These are phyloP conservation scores for Eupithecia abbreviata DNA, from an alignment of 2,888 invertebrate genomes.

Conservation along the genomic window DNA sequence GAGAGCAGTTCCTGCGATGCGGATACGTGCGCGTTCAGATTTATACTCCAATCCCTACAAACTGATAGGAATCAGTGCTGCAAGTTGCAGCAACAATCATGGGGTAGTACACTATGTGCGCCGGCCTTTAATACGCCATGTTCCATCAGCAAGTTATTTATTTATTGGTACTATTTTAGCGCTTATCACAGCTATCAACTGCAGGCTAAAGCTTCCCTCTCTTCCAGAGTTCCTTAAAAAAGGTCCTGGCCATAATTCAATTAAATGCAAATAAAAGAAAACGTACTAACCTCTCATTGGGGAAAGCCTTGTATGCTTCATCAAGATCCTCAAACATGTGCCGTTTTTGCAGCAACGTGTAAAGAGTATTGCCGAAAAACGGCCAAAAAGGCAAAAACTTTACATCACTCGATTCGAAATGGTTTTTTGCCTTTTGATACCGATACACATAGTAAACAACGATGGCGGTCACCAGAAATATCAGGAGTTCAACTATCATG, in stretches of 20 bases:
- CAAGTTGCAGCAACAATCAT: too few species aligned
- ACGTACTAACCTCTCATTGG: constrained; percentile 61
- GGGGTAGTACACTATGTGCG: too few species aligned
- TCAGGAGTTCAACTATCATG: not conserved
- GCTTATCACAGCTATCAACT: too few species aligned
- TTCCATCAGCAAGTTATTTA: too few species aligned
- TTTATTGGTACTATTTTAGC: too few species aligned
- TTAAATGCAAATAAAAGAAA: not conserved
- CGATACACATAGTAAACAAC: constrained; percentile 3
- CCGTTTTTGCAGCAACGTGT: constrained; percentile 51
- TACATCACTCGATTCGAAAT: constrained; percentile 46
- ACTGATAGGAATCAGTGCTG: too few species aligned
- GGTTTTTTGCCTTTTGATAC: not conserved
- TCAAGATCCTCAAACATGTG: constrained; percentile 64
- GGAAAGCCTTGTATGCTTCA: constrained; percentile 63
- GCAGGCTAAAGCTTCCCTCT: too few species aligned
- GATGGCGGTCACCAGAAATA: not conserved
- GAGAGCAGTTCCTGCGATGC: too few species aligned
- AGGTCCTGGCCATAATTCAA: not conserved
- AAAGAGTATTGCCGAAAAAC: constrained; percentile 64
- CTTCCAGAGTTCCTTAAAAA: too few species aligned
- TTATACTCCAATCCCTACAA: too few species aligned
- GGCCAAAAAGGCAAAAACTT: constrained; percentile 65
- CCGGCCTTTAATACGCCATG: too few species aligned
- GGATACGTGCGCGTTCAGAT: too few species aligned